phyloP scores from a whole-genome alignment of 2,797 vertebrate species.

The Nyctalus aviator region DNA sequence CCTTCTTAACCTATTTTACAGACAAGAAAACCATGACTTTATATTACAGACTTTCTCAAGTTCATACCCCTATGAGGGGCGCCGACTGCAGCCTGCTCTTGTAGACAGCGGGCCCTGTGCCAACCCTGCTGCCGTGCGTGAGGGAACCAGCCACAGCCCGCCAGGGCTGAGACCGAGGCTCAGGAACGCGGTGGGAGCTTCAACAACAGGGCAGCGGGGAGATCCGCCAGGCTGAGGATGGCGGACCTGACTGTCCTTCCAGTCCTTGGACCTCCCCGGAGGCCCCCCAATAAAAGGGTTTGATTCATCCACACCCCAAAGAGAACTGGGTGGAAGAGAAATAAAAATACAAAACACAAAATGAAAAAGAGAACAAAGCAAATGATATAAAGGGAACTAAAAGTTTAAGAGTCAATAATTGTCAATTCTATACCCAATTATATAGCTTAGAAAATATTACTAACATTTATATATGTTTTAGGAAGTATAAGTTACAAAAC shows the following conservation, averaged over 20 bases:
- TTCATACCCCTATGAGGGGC: neutral
- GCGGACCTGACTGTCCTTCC: neutral
- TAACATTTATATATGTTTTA: neutral
- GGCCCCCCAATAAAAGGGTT: neutral
- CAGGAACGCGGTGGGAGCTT: neutral
- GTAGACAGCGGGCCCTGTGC: neutral
- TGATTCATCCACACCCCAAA: neutral
- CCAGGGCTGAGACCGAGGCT: neutral
- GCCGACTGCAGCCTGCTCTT: neutral
- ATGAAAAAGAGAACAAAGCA: neutral
- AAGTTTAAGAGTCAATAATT: neutral
- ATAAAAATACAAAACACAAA: neutral
- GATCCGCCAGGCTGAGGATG: neutral
- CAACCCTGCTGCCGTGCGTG: neutral
- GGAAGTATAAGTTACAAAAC: conserved; percentile 29
- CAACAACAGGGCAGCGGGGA: neutral
- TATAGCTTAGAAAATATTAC: neutral
- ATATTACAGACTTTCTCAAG: neutral
- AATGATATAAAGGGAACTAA: conserved; percentile 2
- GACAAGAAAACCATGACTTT: neutral
- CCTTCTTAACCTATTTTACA: neutral
- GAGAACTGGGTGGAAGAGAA: neutral
- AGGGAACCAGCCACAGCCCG: neutral
- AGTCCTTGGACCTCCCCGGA: neutral
- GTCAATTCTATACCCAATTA: neutral